Evolutionary conservation across 2,888 invertebrate species (phyloP).

Genomic region (Dioctria linearis): DNA sequence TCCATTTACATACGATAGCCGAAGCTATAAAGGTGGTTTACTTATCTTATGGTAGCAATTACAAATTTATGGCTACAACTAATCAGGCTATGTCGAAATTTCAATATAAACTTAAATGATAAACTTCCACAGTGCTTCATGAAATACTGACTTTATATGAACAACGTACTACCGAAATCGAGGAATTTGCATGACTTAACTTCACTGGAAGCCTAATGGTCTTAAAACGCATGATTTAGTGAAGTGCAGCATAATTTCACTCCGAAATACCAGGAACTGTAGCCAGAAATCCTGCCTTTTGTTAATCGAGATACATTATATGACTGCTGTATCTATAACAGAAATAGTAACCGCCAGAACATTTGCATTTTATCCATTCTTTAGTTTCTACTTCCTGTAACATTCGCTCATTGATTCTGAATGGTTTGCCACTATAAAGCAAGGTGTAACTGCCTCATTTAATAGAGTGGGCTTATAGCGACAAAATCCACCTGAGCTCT

Average conservation of each 20-base stretch:
- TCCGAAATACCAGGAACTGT: not conserved
- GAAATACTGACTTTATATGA: no score
- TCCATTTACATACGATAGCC: no score
- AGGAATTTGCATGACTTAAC: not conserved
- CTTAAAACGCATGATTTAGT: not conserved
- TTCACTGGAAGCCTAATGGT: not conserved
- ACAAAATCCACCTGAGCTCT: not conserved
- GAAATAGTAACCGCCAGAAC: not conserved
- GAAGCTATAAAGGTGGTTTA: no score
- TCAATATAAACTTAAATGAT: no score
- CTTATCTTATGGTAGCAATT: no score
- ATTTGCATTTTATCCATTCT: slow-evolving; percentile 1
- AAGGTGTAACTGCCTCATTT: not conserved
- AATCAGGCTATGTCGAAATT: no score
- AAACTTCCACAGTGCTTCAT: no score
- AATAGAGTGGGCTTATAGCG: not conserved
- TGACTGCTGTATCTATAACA: not conserved
- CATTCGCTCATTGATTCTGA: not conserved
- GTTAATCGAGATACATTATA: not conserved
- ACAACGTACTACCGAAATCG: not conserved
- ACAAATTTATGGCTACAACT: no score
- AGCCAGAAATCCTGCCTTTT: not conserved
- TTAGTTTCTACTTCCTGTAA: not conserved
- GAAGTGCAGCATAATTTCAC: not conserved
- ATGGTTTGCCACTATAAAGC: not conserved